Percentiles rank a stretch among this genome's conserved stretches.
These are phyloP conservation scores for Darevskia nairensis DNA, from an alignment of 2,797 vertebrate species.

Conservation along the genomic window DNA sequence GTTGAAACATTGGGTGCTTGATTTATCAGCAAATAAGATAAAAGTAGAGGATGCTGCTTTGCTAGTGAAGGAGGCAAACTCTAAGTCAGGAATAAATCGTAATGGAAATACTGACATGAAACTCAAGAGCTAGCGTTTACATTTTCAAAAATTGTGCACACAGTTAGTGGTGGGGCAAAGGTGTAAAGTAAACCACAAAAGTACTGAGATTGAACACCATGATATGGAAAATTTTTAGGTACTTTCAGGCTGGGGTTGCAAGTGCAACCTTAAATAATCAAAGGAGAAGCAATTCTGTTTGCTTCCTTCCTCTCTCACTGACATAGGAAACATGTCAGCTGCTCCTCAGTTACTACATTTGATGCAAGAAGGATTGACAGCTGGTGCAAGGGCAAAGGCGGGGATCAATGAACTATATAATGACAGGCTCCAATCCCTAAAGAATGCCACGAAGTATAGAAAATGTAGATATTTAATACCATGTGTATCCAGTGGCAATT, in stretches of 20 bases:
- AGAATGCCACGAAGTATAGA: conserved; percentile 11
- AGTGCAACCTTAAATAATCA: conserved; percentile 9
- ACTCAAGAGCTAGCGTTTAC: not conserved
- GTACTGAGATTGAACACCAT: not conserved
- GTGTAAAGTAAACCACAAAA: not conserved
- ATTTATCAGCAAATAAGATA: not conserved
- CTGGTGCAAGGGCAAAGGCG: conserved; percentile 13
- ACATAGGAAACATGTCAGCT: not conserved
- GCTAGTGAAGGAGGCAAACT: not conserved
- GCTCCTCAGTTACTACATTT: not conserved
- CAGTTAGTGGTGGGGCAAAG: not conserved
- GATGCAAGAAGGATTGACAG: not conserved
- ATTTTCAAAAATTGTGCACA: not conserved
- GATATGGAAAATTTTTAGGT: conserved; percentile 1
- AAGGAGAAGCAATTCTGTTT: conserved; percentile 6
- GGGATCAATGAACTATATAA: not conserved
- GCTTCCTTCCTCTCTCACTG: conserved; percentile 8
- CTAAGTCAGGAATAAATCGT: not conserved
- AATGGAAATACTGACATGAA: conserved; percentile 19
- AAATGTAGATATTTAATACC: not conserved
- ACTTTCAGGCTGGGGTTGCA: not conserved
- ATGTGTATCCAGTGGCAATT: not conserved
- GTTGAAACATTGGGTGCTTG: not conserved
- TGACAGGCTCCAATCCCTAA: conserved; percentile 10
- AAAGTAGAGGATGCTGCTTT: not conserved